Evolutionary conservation across 35 echinoderm and acorn worm species (phyloP), one percentile per base, ranked within the genome.

Genomic region (Strongylocentrotus purpuratus): DNA sequence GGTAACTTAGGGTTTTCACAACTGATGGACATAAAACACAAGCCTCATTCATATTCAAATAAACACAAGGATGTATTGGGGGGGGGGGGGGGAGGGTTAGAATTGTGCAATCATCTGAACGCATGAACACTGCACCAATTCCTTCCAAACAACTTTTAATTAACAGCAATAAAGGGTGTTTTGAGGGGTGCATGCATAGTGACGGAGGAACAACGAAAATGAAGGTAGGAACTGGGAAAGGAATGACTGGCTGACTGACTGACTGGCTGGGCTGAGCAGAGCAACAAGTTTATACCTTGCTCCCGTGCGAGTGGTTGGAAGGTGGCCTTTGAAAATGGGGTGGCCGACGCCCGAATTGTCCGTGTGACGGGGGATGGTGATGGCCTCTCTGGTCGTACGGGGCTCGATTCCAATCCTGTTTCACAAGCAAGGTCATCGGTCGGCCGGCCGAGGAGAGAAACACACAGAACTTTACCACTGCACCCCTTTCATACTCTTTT

Each of bases 351-450:
- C 61, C 61, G 86, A 95, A 98, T 45, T 98, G 97, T 55, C 97
- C 96, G 46, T 94, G 97, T 87, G 95, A 96, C 59, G 95, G 97
- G 50, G 95, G 94, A 33, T 92, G 91, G 47, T 92, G 91, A 48
- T 96, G 96, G 25, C 96, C 96, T 96, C 97, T 97, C 85, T 97
- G 97, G 41, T 98, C 97, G 94, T 96, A 94, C 31, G 91, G 94
- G 55, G 95, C 96, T 97, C 97, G 46, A 86, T 98, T 98, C 97
- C 97, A 98, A 41, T 95, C 95, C 97, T 98, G 90, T 92, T 46
- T 17, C 18, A n/a, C n/a, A n/a, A 55, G 47, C 50, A 15, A 92
- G 45, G 91, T 48, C 47, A 92, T 28, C 20, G 25, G 20, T 70
- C 15, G 61, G n/a, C n/a, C n/a, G n/a, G 61, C 61, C 61, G 25